Base-by-base conservation (phyloP, 2,888 invertebrate species). In the Tigriopus californicus region DNA sequence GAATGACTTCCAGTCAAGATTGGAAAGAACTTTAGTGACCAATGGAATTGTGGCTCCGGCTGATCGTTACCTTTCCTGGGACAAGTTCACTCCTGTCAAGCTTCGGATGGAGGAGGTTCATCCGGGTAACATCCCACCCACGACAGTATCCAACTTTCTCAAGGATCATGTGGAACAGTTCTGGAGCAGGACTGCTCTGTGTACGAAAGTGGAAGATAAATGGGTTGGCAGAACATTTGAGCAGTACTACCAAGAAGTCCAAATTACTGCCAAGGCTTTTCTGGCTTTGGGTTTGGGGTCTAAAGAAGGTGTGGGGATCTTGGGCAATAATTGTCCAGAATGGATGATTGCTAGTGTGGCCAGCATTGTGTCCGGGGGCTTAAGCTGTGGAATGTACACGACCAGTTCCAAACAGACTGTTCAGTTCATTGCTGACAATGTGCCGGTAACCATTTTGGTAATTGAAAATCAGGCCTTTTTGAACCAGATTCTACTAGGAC, bases 241-340 rank as follows among this genome's bases (percentile, higher is more conserved):
- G 68, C 79, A 90, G 70, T 91, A 90, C 69, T 79, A 82, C 66
- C 73, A 77, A 52, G 76, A 79, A 63, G 82, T 87, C n/a, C 76
- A 82, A 62, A 81, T 74, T 40, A 79, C 80, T 54, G 89, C 90
- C 1, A 90, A 85, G 72, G 85, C 81, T 44, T 89, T 91, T 68
- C 72, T 91, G 60, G 82, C 85, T 70, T 73, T 91, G 61, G 91
- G 91, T 2, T 70, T 89, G 62, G 79, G 89, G 70, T 76, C 81
- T 61, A 77, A 79, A 68, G 80, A 85, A 69, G 80, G 83, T 13
- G 91, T 92, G 41, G 83, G 87, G 65, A 87, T 92, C 66, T 73
- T 92, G 60, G 90, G 91, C 15, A 91, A 89, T 70, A 92, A 92
- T 71, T 80, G 83, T 25, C 83, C 86, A 52, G 82, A 90, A 74